Percentiles rank a stretch among this genome's conserved stretches.
phyloP scores from a whole-genome alignment of 64 coral and sea anemone species.

The Astreopora myriophthalma region DNA sequence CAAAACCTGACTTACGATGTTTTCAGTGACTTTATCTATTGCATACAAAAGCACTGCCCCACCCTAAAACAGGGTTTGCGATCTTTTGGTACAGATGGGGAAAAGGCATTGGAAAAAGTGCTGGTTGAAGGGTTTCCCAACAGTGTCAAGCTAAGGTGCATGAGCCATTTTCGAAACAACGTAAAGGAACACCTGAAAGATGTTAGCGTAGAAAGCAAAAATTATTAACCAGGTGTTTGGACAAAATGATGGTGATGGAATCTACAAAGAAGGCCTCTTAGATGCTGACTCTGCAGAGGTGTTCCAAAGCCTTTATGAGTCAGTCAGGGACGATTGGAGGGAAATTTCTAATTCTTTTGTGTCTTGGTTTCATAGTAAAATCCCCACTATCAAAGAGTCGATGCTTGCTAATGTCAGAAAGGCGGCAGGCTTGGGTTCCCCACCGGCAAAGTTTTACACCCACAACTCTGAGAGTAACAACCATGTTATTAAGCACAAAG shows the following conservation, averaged over 20 bases:
- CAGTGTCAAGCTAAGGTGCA: conserved; percentile 53
- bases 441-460: conserved; percentile 55
- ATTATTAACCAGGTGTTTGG: conserved; percentile 42
- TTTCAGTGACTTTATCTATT: conserved; percentile 22
- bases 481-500: conserved; percentile 62
- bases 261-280: neutral
- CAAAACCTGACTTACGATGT: conserved; percentile 32
- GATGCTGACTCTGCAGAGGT: conserved; percentile 16
- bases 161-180: conserved; percentile 48
- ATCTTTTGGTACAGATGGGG: conserved; percentile 52
- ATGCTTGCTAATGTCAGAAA: conserved; percentile 51
- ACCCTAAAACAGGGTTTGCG: conserved; percentile 24
- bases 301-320: conserved; percentile 1
- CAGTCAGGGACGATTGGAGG: conserved; percentile 6
- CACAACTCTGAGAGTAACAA: conserved; percentile 64
- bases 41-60: conserved; percentile 55
- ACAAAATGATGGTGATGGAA: conserved; percentile 18
- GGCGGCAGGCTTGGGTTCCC: conserved; percentile 32
- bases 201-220: neutral
- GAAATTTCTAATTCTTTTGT: conserved; percentile 43
- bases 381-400: conserved; percentile 43
- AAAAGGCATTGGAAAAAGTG: conserved; percentile 24
- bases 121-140: conserved; percentile 20
- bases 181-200: conserved; percentile 51
- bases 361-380: conserved; percentile 18